Conservation (phyloP, 2,797 vertebrate genomes). For the Semotilus atromaculatus region DNA sequence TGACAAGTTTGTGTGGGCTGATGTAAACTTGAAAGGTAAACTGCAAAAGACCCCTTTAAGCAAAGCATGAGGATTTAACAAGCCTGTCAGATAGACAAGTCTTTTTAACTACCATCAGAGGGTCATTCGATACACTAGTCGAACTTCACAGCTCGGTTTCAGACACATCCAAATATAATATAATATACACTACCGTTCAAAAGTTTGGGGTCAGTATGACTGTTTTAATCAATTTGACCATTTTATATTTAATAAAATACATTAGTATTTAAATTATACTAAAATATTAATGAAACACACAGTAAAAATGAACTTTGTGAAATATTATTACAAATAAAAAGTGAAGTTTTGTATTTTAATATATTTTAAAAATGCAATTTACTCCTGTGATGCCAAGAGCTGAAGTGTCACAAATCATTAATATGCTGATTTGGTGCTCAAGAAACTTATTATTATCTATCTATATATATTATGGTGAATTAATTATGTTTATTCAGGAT, state of each 20-base stretch:
- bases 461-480: background rate
- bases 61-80: conserved; percentile 24
- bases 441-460: background rate
- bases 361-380: too few relatives aligned
- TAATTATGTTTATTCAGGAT: background rate
- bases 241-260: too few relatives aligned
- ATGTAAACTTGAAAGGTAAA: conserved; percentile 54
- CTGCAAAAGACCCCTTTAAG: conserved; percentile 52
- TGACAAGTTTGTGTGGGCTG: conserved; percentile 59
- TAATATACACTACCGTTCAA: background rate
- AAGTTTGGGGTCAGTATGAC: background rate
- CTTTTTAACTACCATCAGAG: conserved; percentile 10
- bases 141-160: conserved; percentile 34
- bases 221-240: too few relatives aligned
- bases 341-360: too few relatives aligned
- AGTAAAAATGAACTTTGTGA: background rate
- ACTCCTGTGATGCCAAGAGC: too few relatives aligned
- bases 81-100: conserved; percentile 13
- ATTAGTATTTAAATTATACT: background rate
- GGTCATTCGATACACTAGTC: conserved; percentile 26
- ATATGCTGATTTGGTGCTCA: background rate
- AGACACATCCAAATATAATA: background rate
- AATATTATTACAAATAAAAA: background rate
- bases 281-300: background rate
- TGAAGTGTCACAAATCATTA: background rate